Percentiles rank a stretch among this genome's conserved stretches.
phyloP scores from a whole-genome alignment of 2,113 vertebrate genomes.

The Leptobrachium leishanense region DNA sequence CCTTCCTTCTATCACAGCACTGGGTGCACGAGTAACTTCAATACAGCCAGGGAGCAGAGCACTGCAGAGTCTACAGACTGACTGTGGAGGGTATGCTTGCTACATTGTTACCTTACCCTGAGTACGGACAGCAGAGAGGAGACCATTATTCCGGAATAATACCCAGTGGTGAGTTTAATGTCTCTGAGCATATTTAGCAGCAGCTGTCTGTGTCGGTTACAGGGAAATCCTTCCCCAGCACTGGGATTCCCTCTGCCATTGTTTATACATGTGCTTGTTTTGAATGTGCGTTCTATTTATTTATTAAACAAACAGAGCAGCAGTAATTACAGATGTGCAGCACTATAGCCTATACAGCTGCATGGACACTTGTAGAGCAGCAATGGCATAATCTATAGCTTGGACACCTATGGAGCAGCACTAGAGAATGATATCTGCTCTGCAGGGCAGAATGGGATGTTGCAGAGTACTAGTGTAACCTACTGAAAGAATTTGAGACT shows the following conservation, averaged over 20 bases:
- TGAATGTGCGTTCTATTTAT: too few relatives aligned
- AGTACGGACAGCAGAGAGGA: background rate
- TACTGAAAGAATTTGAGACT: too few relatives aligned
- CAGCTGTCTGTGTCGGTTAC: conserved; percentile 27
- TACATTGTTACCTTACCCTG: too few relatives aligned
- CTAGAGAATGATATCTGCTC: too few relatives aligned
- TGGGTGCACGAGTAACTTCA: background rate
- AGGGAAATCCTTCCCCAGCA: background rate
- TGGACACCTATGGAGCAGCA: too few relatives aligned
- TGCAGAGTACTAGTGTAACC: too few relatives aligned
- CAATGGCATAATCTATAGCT: too few relatives aligned
- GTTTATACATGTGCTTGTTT: background rate
- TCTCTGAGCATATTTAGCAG: conserved; percentile 10
- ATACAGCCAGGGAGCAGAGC: background rate
- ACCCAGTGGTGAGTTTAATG: conserved; percentile 26
- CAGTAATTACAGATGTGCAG: too few relatives aligned
- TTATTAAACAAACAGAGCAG: too few relatives aligned
- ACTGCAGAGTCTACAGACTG: background rate
- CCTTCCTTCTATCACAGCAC: background rate
- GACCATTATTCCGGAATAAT: conserved; percentile 1
- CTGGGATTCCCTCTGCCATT: background rate
- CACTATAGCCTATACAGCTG: too few relatives aligned
- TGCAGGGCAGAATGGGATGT: too few relatives aligned
- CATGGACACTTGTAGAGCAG: too few relatives aligned
- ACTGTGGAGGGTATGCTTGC: background rate